Evolutionary conservation across 2,888 invertebrate genomes (phyloP).

Genomic region (Diogma glabrata): DNA sequence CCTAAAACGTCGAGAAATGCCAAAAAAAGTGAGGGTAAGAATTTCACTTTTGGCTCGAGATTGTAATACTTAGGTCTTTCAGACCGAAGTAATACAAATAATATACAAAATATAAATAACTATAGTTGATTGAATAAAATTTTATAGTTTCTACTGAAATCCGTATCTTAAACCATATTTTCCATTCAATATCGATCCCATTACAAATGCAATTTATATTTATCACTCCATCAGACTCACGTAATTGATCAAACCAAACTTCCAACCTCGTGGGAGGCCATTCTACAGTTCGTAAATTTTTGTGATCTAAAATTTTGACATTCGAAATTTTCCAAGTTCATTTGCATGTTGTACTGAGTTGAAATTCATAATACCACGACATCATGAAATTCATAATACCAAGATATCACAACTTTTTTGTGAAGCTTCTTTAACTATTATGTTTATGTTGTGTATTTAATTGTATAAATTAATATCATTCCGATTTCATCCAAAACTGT

Average conservation of each 20-base stretch:
- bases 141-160: too few relatives aligned
- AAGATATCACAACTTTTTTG: constrained; percentile 31
- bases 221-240: constrained; percentile 21
- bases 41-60: too few relatives aligned
- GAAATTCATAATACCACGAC: too few relatives aligned
- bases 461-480: constrained; percentile 32
- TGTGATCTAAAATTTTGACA: constrained; percentile 28
- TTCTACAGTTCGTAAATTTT: constrained; percentile 27
- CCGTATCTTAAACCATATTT: constrained; percentile 16
- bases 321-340: constrained; percentile 31
- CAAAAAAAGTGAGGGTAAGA: too few relatives aligned
- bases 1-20: too few relatives aligned
- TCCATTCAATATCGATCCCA: constrained; percentile 31
- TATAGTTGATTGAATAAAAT: too few relatives aligned
- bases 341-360: constrained; percentile 31
- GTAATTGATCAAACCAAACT: constrained; percentile 31
- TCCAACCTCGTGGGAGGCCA: constrained; percentile 33
- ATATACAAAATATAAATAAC: too few relatives aligned
- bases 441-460: constrained; percentile 31
- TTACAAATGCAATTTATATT: constrained; percentile 25
- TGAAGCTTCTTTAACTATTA: constrained; percentile 35
- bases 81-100: too few relatives aligned
- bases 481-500: constrained; percentile 31
- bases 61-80: too few relatives aligned
- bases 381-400: too few relatives aligned